Evolutionary conservation across 2,797 vertebrate species (phyloP).

Genomic region (Squalus acanthias): DNA sequence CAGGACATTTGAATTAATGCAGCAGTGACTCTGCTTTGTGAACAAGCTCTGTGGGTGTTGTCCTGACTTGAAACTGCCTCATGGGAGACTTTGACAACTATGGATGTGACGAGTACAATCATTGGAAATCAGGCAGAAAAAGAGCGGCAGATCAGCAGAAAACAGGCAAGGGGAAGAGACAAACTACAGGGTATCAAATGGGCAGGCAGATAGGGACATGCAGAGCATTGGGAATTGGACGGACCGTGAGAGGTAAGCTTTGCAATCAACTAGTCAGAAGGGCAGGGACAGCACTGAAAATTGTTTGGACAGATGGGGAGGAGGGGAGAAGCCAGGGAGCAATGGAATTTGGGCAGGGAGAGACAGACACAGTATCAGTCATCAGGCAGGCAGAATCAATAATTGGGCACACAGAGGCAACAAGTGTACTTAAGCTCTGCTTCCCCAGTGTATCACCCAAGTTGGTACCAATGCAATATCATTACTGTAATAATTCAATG

Average conservation of each 20-base stretch:
- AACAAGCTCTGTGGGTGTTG: neutral
- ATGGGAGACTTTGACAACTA: neutral
- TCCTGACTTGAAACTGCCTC: too few relatives aligned
- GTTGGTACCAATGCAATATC: neutral
- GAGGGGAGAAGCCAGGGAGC: neutral
- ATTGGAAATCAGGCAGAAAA: neutral
- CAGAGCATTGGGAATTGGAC: neutral
- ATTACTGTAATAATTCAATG: neutral
- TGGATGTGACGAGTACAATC: neutral
- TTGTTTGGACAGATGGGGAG: neutral
- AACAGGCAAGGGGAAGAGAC: neutral
- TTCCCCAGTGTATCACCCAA: neutral
- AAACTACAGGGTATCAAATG: neutral
- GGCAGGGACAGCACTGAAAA: neutral
- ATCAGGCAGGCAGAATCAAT: neutral
- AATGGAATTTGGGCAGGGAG: neutral
- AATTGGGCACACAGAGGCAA: neutral
- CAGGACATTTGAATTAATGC: neutral
- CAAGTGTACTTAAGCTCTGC: neutral
- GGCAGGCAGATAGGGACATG: neutral
- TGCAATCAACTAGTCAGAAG: neutral
- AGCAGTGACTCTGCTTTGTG: neutral
- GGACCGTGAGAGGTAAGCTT: neutral
- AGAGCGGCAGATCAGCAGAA: neutral
- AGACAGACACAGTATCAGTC: neutral